Evolutionary conservation across 2,888 invertebrate species (phyloP), one percentile per base, ranked within the genome.

Genomic region (Ganaspis brasiliensis): DNA sequence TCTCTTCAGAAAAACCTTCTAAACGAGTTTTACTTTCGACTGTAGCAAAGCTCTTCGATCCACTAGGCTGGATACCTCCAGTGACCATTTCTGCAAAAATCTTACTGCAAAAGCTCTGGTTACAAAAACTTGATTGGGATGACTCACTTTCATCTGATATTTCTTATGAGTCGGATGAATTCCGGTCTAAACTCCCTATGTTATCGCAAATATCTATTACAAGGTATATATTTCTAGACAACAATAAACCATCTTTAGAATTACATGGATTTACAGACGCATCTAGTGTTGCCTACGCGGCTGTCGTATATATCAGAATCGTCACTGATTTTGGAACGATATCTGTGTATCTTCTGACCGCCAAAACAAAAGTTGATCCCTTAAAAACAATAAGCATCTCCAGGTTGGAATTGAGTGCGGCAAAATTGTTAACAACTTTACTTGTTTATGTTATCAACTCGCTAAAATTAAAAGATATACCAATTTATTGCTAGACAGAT

Each of bases 201-300:
- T n/a, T n/a, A n/a, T n/a, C n/a, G n/a, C n/a, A n/a, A n/a, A n/a
- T n/a, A n/a, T n/a, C n/a, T n/a, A n/a, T n/a, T n/a, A n/a, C n/a
- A n/a, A n/a, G n/a, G n/a, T n/a, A n/a, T n/a, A n/a, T n/a, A n/a
- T n/a, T n/a, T n/a, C n/a, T n/a, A n/a, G n/a, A n/a, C n/a, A n/a
- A n/a, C n/a, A n/a, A n/a, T n/a, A n/a, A n/a, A n/a, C n/a, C n/a
- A n/a, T n/a, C n/a, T n/a, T n/a, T n/a, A n/a, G n/a, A n/a, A n/a
- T n/a, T n/a, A n/a, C n/a, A n/a, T n/a, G n/a, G n/a, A n/a, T n/a
- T n/a, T n/a, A n/a, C n/a, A n/a, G n/a, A n/a, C 37, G 83, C 85
- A 2, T 83, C 83, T 2, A 71, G 21, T 10, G 73, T 74, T 19
- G 83, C 80, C 9, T 83, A 83, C 55, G 80, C 78, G 1, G 84